Evolutionary conservation across 2,888 invertebrate genomes (phyloP).

Genomic region (Lottia gigantea): DNA sequence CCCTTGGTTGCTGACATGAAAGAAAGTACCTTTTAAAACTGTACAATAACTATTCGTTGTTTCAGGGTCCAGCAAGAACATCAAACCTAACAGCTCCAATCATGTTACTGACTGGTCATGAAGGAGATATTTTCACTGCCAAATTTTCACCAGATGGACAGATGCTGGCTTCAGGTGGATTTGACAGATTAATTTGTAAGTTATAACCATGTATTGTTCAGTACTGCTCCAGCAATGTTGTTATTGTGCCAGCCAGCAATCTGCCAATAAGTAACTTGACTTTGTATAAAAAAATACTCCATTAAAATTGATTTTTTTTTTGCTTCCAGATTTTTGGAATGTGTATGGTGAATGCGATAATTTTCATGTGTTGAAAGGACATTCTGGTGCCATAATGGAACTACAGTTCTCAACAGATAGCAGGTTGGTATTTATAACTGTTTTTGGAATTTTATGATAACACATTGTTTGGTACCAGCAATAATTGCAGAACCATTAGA

Average conservation of each 20-base stretch:
- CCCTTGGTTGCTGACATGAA: too few species aligned
- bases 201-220: conserved; percentile 46
- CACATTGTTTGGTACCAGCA: too few species aligned
- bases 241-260: too few species aligned
- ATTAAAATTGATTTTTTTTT: too few species aligned
- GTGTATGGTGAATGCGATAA: conserved; percentile 99
- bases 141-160: conserved; percentile 98
- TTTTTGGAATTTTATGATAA: too few species aligned
- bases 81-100: conserved; percentile 92
- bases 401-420: conserved; percentile 72
- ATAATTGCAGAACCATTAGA: too few species aligned
- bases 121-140: conserved; percentile 92
- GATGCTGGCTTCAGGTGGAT: conserved; percentile 92
- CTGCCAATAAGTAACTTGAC: too few species aligned
- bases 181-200: conserved; percentile 94
- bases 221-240: too few species aligned
- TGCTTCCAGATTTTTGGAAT: conserved; percentile 81
- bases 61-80: conserved; percentile 73
- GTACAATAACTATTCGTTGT: neutral
- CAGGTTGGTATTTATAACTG: conserved; percentile 52
- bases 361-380: conserved; percentile 89
- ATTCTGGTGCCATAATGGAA: conserved; percentile 95
- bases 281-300: too few species aligned
- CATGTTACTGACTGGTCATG: conserved; percentile 95
- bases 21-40: too few species aligned